These are phyloP conservation scores for Hormaphis cornu DNA, from an alignment of 1,140 invertebrate genomes.

Conservation along the genomic window DNA sequence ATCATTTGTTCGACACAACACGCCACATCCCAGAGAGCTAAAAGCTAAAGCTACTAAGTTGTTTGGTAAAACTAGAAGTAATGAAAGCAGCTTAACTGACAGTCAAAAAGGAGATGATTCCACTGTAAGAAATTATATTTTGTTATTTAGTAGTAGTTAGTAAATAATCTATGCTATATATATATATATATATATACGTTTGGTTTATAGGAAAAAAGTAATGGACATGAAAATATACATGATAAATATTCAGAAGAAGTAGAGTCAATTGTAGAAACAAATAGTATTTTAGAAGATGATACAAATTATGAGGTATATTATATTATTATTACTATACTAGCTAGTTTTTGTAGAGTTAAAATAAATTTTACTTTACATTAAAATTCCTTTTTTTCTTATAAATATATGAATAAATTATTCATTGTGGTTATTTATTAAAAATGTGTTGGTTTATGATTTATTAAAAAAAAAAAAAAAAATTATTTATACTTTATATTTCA, in stretches of 20 bases:
- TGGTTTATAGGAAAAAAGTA: conserved; percentile 16
- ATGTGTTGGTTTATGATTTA: no score
- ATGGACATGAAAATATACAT: conserved; percentile 1
- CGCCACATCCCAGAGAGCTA: conserved; percentile 94
- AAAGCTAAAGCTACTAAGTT: conserved; percentile 90
- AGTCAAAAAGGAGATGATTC: conserved; percentile 28
- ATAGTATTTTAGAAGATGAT: conserved; percentile 27
- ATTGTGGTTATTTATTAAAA: no score
- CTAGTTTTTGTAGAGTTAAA: no score
- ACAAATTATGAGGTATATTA: conserved; percentile 35
- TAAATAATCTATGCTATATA: no score
- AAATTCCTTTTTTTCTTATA: no score
- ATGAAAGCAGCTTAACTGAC: conserved; percentile 33
- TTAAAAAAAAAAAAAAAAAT: no score
- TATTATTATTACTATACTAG: conserved; percentile 32
- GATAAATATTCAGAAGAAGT: conserved; percentile 29
- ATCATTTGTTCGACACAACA: conserved; percentile 92
- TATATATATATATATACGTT: no score
- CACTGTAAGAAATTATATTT: conserved; percentile 8
- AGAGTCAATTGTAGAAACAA: conserved; percentile 16
- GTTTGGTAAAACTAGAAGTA: conserved; percentile 52
- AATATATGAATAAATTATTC: no score
- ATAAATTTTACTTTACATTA: no score
- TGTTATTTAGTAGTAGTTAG: not conserved
- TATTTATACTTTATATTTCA: no score